Evolutionary conservation across 2,888 invertebrate species (phyloP).

Genomic region (Lepidochrysops patricia): DNA sequence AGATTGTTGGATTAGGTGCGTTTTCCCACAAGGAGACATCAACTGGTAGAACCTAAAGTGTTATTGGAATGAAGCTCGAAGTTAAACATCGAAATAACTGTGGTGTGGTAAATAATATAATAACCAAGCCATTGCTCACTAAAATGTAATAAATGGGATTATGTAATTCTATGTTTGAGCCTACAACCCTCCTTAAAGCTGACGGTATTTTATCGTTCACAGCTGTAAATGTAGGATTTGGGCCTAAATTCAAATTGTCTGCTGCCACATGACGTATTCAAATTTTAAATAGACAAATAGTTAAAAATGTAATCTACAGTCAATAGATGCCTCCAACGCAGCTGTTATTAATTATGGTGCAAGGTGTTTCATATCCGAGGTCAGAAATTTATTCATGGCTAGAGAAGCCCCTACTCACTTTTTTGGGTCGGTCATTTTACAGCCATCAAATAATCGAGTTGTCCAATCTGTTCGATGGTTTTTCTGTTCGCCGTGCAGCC

Average conservation of each 20-base stretch:
- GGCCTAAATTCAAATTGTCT: not conserved
- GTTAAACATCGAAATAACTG: too few species aligned
- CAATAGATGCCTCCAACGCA: not conserved
- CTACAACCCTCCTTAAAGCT: not conserved
- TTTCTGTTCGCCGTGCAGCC: too few species aligned
- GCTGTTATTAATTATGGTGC: conserved; percentile 7
- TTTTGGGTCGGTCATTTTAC: not conserved
- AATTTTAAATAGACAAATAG: conserved; percentile 1
- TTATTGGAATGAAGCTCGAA: not conserved
- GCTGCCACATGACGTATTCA: not conserved
- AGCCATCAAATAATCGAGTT: not conserved
- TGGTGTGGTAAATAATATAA: not conserved
- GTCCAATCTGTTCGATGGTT: not conserved
- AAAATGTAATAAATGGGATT: not conserved
- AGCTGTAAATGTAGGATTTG: not conserved
- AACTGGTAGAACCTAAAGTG: too few species aligned
- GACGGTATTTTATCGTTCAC: not conserved
- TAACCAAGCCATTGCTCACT: not conserved
- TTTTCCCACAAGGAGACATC: too few species aligned
- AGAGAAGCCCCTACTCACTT: not conserved
- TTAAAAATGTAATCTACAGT: not conserved
- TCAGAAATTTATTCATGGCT: not conserved
- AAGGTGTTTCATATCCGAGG: conserved; percentile 7
- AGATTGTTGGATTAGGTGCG: too few species aligned
- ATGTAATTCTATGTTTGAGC: not conserved